Percentiles rank a stretch among this genome's conserved stretches.
Conservation (phyloP, 2,888 invertebrate species). For the Leptopilina myrica region DNA sequence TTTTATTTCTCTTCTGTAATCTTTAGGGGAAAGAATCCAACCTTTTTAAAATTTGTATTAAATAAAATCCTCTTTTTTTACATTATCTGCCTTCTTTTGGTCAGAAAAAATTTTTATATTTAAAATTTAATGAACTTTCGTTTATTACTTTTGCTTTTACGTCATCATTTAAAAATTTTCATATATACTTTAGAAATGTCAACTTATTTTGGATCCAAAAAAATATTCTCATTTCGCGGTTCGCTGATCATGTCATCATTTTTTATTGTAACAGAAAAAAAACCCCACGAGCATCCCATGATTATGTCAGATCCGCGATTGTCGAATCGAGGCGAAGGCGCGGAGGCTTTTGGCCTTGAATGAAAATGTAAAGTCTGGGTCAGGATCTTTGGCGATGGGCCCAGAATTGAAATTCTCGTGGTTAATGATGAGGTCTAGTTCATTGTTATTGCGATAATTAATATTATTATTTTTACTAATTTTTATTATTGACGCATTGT, state of each 20-base stretch:
- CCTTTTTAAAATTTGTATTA: too few relatives aligned
- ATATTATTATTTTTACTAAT: too few relatives aligned
- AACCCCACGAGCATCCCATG: neutral
- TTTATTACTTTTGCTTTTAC: neutral
- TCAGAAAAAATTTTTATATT: too few relatives aligned
- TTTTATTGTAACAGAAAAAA: neutral
- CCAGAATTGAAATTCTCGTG: neutral
- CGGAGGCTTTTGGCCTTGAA: neutral
- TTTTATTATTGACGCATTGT: too few relatives aligned
- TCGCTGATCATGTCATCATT: neutral
- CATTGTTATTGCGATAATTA: neutral
- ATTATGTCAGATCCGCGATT: conserved; percentile 11
- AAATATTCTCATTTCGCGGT: neutral
- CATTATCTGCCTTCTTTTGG: too few relatives aligned
- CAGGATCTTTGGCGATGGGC: conserved; percentile 12
- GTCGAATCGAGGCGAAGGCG: conserved; percentile 7
- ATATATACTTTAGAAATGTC: too few relatives aligned
- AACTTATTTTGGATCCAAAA: neutral
- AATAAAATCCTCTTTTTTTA: too few relatives aligned
- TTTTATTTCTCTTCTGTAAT: too few relatives aligned
- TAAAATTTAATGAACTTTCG: neutral
- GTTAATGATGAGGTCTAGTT: neutral
- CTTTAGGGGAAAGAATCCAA: too few relatives aligned
- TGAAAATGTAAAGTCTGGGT: conserved; percentile 3
- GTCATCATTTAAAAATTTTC: neutral